A percentile compares a stretch with the other conserved stretches of the same genome.
Conservation (phyloP, 2,113 vertebrate genomes). For the Taurulus bubalis region DNA sequence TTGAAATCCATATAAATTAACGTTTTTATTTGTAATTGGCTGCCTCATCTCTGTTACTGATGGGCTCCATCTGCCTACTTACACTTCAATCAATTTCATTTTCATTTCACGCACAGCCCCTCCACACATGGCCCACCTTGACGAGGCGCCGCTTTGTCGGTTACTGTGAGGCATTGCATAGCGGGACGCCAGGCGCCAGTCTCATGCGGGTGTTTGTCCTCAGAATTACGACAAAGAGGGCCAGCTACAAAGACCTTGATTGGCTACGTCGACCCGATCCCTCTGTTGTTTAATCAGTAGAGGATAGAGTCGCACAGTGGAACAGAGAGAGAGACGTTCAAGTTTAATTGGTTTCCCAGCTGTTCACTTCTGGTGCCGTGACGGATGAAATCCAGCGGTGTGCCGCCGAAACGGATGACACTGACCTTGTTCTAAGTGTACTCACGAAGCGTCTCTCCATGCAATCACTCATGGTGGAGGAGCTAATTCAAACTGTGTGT, state of each 20-base stretch:
- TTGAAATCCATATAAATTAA: not conserved
- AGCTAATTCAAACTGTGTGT: not conserved
- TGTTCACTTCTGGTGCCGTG: slow-evolving; percentile 19
- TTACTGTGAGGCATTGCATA: too few species aligned
- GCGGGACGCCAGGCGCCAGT: too few species aligned
- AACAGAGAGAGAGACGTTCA: slow-evolving; percentile 8
- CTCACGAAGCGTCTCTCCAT: slow-evolving; percentile 8
- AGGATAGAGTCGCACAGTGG: not conserved
- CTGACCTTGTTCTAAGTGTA: slow-evolving; percentile 28
- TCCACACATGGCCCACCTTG: not conserved
- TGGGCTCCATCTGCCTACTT: not conserved
- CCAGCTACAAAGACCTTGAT: not conserved
- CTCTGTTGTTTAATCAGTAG: not conserved
- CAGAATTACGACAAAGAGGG: not conserved
- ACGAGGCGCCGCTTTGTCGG: too few species aligned
- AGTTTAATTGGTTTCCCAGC: slow-evolving; percentile 41
- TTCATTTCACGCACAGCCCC: not conserved
- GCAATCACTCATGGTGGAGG: not conserved
- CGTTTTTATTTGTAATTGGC: not conserved
- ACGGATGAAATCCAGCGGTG: slow-evolving; percentile 32
- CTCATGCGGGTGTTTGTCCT: too few species aligned
- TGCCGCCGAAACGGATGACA: too few species aligned
- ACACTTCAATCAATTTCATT: not conserved
- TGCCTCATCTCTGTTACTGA: not conserved
- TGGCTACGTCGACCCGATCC: not conserved